These are phyloP conservation scores for Apotomis capreana DNA, from an alignment of 2,888 invertebrate species.

Conservation along the genomic window DNA sequence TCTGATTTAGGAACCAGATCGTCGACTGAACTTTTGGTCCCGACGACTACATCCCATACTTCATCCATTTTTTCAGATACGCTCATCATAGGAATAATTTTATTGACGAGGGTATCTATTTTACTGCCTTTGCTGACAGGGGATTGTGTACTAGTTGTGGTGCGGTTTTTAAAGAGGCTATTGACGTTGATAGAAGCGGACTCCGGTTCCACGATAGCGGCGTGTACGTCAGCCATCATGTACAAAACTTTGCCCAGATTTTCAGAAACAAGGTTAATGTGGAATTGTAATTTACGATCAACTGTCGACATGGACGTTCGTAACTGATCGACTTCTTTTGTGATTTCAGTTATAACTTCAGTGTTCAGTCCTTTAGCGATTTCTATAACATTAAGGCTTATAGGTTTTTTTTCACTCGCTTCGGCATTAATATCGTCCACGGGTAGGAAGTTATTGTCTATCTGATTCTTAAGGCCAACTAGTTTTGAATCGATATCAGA, in stretches of 20 bases:
- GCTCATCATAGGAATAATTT: slow-evolving; percentile 92
- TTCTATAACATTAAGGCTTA: slow-evolving; percentile 92
- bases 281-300: slow-evolving; percentile 92
- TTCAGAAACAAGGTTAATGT: slow-evolving; percentile 92
- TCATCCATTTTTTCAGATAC: slow-evolving; percentile 96
- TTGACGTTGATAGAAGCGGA: slow-evolving; percentile 80
- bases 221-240: slow-evolving; percentile 92
- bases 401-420: slow-evolving; percentile 93
- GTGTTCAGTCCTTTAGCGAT: slow-evolving; percentile 92
- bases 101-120: slow-evolving; percentile 90
- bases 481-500: slow-evolving; percentile 92
- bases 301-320: slow-evolving; percentile 89
- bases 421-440: slow-evolving; percentile 93
- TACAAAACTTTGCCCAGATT: slow-evolving; percentile 90
- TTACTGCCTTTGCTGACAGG: slow-evolving; percentile 87
- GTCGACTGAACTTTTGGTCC: slow-evolving; percentile 94
- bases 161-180: slow-evolving; percentile 79
- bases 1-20: slow-evolving; percentile 94
- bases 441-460: slow-evolving; percentile 91
- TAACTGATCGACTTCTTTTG: slow-evolving; percentile 91
- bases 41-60: slow-evolving; percentile 95
- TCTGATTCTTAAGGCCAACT: slow-evolving; percentile 90
- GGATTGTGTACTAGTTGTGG: slow-evolving; percentile 84
- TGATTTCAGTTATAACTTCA: slow-evolving; percentile 91
- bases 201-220: slow-evolving; percentile 91